Evolutionary conservation across 2,113 vertebrate genomes (phyloP).

Genomic region (Ivindomyrus marchei): DNA sequence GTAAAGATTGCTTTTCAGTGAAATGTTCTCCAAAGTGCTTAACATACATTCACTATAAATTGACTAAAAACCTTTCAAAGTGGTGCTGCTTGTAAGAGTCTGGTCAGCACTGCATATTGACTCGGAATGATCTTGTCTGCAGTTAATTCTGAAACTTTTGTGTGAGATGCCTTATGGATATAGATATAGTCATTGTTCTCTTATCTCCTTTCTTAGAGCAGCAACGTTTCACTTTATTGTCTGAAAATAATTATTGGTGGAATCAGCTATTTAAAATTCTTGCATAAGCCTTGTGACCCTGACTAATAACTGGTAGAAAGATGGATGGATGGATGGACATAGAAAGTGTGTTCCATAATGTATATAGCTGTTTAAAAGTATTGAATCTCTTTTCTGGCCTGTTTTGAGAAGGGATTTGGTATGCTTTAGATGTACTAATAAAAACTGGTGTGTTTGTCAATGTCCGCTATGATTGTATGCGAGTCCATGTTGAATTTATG

Average conservation of each 20-base stretch:
- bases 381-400: not conserved
- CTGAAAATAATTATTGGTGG: not conserved
- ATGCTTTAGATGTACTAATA: not conserved
- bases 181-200: not conserved
- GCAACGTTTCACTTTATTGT: not conserved
- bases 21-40: not conserved
- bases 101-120: not conserved
- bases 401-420: not conserved
- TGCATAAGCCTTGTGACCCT: not conserved
- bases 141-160: not conserved
- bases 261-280: not conserved
- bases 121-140: not conserved
- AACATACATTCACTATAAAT: not conserved
- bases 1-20: not conserved
- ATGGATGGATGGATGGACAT: not conserved
- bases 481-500: not conserved
- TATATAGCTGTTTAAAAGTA: not conserved
- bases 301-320: not conserved
- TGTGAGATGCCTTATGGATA: not conserved
- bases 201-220: not conserved
- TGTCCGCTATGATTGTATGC: not conserved
- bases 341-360: not conserved
- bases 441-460: not conserved
- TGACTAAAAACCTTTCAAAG: not conserved
- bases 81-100: not conserved